Base-by-base conservation (phyloP, 2,888 invertebrate species). In the Nymphalis urticae region DNA sequence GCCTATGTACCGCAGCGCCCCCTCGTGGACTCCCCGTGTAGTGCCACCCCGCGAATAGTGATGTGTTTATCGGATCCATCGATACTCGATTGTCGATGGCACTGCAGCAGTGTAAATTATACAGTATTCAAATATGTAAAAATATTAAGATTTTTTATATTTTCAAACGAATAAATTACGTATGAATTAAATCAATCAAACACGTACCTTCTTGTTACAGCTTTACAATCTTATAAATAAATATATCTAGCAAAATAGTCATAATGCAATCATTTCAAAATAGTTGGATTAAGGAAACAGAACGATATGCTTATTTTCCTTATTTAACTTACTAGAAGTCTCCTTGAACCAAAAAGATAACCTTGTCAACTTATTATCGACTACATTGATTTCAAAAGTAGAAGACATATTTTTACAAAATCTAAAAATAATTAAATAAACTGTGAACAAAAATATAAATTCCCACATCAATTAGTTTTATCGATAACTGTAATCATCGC, bases 21-120 rank as follows among this genome's bases (percentile, higher is more conserved):
- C 81, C 80, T 79, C 82, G 80, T 81, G 82, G 80, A 78, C 78
- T 72, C 73, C 77, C 74, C 86, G 83, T 84, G 84, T 87, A 86
- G 87, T 87, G 83, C 86, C 89, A 81, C 88, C 89, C 88, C 89
- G 89, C 92, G 88, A 87, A 82, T 85, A 82, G 82, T 80, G 86
- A 72, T 81, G 88, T 74, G 70, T 75, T 73, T 72, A 72, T 75
- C 73, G 72, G 73, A 73, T 73, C 67, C 84, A 85, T 90, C 91
- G 90, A 88, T 83, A 82, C 73, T 86, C 85, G 85, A 86, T 84
- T 76, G 64, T 75, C 73, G 68, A 73, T 70, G 68, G 65, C 63
- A 53, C 48, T 54, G 60, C 36, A 71, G 51, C 62, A 53, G 61
- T 64, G n/a, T 64, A 61, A 48, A 63, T 36, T 50, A 63, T 13